phyloP scores from a whole-genome alignment of 2,113 vertebrate genomes.

The Hymenochirus boettgeri region DNA sequence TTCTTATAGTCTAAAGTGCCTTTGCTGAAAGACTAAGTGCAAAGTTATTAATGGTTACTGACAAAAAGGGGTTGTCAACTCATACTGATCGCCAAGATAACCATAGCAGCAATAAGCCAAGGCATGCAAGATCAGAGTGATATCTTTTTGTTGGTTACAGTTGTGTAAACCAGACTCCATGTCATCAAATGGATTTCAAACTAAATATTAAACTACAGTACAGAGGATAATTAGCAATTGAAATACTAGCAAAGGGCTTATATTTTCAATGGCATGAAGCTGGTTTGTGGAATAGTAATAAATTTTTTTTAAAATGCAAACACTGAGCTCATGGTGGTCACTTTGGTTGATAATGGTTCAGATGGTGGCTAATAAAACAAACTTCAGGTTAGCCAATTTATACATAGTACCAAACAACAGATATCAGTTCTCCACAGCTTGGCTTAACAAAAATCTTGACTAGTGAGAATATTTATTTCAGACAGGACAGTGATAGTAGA shows the following conservation, averaged over 20 bases:
- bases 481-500: too few relatives aligned
- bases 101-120: conserved; percentile 35
- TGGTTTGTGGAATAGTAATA: not conserved
- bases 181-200: too few relatives aligned
- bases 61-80: conserved; percentile 1
- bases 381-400: not conserved
- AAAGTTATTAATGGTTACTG: conserved; percentile 14
- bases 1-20: conserved; percentile 21
- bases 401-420: not conserved
- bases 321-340: not conserved
- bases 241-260: not conserved
- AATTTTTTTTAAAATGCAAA: not conserved
- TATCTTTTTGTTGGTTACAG: not conserved
- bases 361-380: not conserved
- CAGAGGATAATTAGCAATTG: not conserved
- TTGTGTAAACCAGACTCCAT: not conserved
- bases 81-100: conserved; percentile 14
- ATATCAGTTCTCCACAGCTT: not conserved
- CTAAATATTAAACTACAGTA: not conserved
- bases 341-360: not conserved
- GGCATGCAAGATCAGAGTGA: conserved; percentile 5
- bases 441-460: not conserved
- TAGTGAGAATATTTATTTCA: not conserved
- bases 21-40: conserved; percentile 20
- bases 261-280: not conserved